These are phyloP conservation scores for Hylomyscus alleni DNA, from an alignment of 2,797 vertebrate species.

Conservation along the genomic window DNA sequence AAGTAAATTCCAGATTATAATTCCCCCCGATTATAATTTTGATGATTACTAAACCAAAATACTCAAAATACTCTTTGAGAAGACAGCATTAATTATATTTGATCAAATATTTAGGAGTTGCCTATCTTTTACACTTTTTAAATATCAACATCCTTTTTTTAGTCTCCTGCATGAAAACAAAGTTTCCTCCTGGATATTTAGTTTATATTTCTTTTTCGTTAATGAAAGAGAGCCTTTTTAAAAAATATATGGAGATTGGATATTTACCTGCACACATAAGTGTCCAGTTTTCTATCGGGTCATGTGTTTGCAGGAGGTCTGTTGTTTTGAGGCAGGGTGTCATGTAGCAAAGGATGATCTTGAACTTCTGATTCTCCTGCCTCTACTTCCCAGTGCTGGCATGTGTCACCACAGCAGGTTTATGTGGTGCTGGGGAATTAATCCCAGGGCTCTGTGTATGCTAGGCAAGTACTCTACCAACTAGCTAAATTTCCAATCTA, in stretches of 20 bases:
- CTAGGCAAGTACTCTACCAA: background rate
- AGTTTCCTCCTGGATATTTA: conserved; percentile 39
- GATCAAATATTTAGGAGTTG: conserved; percentile 17
- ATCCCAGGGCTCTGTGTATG: background rate
- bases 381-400: background rate
- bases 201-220: conserved; percentile 29
- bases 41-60: background rate
- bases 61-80: conserved; percentile 26
- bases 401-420: background rate
- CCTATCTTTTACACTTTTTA: conserved; percentile 17
- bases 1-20: conserved; percentile 38
- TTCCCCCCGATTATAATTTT: conserved; percentile 58
- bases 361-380: background rate
- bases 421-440: background rate
- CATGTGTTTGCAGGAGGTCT: background rate
- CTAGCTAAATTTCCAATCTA: too few relatives aligned
- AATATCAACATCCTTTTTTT: conserved; percentile 19
- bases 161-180: conserved; percentile 50
- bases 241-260: conserved; percentile 14
- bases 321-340: background rate
- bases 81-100: background rate
- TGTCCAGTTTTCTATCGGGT: background rate
- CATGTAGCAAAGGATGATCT: background rate
- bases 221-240: background rate
- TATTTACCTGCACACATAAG: background rate